Evolutionary conservation across 2,797 vertebrate species (phyloP), one percentile per base, ranked within the genome.

Genomic region (Trachurus trachurus): DNA sequence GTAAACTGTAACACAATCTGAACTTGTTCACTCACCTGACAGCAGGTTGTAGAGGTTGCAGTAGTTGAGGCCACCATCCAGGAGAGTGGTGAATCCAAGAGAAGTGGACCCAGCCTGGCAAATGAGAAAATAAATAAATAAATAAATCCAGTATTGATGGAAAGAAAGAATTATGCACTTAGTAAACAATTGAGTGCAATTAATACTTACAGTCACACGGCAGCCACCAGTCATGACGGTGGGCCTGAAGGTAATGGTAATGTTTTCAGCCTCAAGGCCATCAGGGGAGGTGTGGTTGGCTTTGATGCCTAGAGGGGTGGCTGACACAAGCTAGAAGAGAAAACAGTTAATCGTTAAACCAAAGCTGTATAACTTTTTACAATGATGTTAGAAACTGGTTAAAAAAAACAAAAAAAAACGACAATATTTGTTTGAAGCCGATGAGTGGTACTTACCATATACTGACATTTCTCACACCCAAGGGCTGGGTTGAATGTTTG

Each of bases 41-140:
- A 90, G 50, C 39, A 90, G 71, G 66, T 82, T 71, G 74, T 80
- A 76, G 47, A 89, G 73, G 83, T 91, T 91, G 81, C 90, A 91
- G 84, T 91, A 91, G 40, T 86, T 90, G 31, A 77, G 42, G 19
- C 78, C 84, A 0, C 60, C 9, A 29, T 89, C 88, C 19, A 90
- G 52, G 45, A 83, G 70, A 22, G 57, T 86, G 74, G 67, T 76
- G 77, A 87, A 88, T 16, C 59, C 83, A n/a, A 74, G 26, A 78
- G 88, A 89, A 6, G 10, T 22, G 21, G 87, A 91, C 58, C 42
- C 16, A 0, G 59, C 82, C 88, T 90, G 65, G 1, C 9, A n/a
- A 52, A 11, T 12, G 56, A 26, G 40, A 7, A 66, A n/a, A 42
- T 44, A 26, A 26, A 26, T 26, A 26, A 26, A 26, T 26, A 9